These are phyloP conservation scores for Brachypodius melanocephalos DNA, from an alignment of 2,113 vertebrate genomes.

Conservation along the genomic window DNA sequence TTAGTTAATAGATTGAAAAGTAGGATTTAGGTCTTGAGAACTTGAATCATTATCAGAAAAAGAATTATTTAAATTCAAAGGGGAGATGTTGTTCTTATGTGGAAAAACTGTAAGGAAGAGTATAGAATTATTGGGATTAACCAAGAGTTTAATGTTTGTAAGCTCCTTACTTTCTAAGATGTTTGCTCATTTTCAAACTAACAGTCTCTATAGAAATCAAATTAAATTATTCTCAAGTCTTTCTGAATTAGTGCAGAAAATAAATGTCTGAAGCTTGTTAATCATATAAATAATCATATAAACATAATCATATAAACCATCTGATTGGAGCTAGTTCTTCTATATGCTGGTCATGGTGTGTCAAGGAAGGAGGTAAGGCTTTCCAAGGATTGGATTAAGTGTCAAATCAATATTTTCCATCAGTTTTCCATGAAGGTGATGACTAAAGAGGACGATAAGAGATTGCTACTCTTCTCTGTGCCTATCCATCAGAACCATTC, in stretches of 20 bases:
- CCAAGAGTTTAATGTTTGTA: neutral
- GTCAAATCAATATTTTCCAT: neutral
- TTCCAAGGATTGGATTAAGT: neutral
- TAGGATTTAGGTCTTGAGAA: neutral
- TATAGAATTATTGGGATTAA: neutral
- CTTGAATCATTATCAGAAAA: neutral
- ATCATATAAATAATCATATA: neutral
- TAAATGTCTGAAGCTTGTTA: neutral
- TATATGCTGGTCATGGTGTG: neutral
- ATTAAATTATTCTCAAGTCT: neutral
- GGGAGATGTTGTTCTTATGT: neutral
- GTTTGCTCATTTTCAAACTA: neutral
- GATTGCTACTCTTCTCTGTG: neutral
- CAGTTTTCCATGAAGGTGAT: neutral
- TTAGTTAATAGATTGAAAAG: neutral
- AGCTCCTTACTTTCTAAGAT: neutral
- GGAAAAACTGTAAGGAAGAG: neutral
- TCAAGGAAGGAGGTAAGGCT: neutral
- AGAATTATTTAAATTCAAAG: neutral
- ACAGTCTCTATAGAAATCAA: neutral
- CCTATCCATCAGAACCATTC: neutral
- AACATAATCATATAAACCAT: neutral
- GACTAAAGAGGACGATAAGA: neutral
- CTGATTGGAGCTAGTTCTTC: neutral
- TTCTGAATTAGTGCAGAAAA: neutral